These are phyloP conservation scores for Amblyjoppa proteus DNA, from an alignment of 2,888 invertebrate species.

Conservation along the genomic window DNA sequence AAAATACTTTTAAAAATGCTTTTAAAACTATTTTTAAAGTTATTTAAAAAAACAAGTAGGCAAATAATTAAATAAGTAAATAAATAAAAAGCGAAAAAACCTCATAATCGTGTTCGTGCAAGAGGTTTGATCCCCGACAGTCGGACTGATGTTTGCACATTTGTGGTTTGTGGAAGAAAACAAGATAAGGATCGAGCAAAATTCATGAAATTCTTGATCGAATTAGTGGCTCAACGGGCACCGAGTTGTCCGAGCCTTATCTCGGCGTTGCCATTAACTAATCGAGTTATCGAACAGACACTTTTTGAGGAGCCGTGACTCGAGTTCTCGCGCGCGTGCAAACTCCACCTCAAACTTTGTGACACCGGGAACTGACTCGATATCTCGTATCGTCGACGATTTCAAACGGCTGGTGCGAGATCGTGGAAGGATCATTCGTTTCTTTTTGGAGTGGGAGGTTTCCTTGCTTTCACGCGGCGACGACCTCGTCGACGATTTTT, in stretches of 20 bases:
- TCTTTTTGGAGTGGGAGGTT: constrained; percentile 55
- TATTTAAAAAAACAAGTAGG: no score
- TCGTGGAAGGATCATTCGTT: constrained; percentile 53
- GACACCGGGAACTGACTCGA: constrained; percentile 11
- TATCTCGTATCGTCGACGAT: constrained; percentile 46
- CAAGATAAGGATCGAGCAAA: background rate
- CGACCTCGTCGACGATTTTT: constrained; percentile 51
- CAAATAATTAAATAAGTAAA: background rate
- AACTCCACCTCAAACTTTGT: background rate
- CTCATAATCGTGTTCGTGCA: constrained; percentile 49
- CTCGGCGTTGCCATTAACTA: background rate
- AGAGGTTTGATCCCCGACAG: constrained; percentile 28
- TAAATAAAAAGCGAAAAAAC: constrained; percentile 2
- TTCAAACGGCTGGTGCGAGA: constrained; percentile 45
- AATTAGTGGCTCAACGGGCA: background rate
- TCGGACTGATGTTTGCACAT: constrained; percentile 58
- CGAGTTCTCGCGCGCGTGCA: background rate
- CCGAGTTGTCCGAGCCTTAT: constrained; percentile 7
- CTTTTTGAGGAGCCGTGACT: background rate
- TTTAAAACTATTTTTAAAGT: no score
- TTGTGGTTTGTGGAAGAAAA: background rate
- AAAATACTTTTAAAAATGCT: no score
- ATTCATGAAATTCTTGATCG: background rate
- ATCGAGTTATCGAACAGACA: background rate
- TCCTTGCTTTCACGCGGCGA: constrained; percentile 42